Base-by-base conservation (phyloP, 2,888 invertebrate species). In the Eupithecia tripunctaria region DNA sequence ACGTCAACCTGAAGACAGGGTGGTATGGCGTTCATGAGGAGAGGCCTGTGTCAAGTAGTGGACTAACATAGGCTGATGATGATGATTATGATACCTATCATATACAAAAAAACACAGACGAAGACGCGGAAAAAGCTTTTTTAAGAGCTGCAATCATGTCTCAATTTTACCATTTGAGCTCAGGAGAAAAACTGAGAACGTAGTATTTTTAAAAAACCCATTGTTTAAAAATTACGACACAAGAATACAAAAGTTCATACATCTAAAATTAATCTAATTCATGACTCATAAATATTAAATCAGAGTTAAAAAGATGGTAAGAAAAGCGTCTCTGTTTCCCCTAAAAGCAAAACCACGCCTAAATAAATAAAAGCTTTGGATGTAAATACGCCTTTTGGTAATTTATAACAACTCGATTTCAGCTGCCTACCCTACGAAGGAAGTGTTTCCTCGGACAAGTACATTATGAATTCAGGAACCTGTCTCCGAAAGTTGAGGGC, bases 401-500 rank as follows among this genome's bases (percentile, higher is more conserved):
- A 60, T 60, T 60, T 18, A 21, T 29, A 27, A 2, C 29, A 29
- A 36, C 7, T 41, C 14, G 38, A 38, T 64, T 38, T 64, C 64
- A 64, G 64, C 25, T 64, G 38, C 64, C 36, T 64, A 38, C 64
- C 64, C 1, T 38, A 7, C 38, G 38, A 64, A 41, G 36, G 15
- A 64, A 36, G 15, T 63, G 12, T 12, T 36, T n/a, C 29, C 2
- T 10, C 21, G 6, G 21, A 43, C 21, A 67, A 74, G 47, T 73
- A 80, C 68, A 74, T 78, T 38, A 76, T 41, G 51, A 71, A 71
- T 67, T 73, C 74, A 59, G 64, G 70, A 15, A 41, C 21, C 21
- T 73, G 73, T 36, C 43, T 77, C 27, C 41, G 27, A 18, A 68
- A 70, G 29, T 62, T 78, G 5, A 63, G 56, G 12, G 66, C 15